phyloP scores from a whole-genome alignment of 2,888 invertebrate genomes.

The Sympetrum striolatum region DNA sequence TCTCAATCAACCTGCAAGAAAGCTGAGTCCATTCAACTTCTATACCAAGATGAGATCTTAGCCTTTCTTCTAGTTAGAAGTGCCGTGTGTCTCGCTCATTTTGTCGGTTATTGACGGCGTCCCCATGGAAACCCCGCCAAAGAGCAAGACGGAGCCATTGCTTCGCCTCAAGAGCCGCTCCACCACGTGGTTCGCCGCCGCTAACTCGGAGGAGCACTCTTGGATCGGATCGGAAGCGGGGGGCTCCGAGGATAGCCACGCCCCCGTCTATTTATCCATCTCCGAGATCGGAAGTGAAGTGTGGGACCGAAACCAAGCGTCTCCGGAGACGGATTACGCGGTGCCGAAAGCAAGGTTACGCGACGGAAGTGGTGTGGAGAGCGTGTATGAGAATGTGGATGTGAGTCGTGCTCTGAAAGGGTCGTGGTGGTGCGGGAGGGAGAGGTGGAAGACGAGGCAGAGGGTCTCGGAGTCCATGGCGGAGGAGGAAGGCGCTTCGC shows the following conservation, averaged over 20 bases:
- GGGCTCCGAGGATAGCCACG: not conserved
- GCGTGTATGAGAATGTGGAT: slow-evolving; percentile 32
- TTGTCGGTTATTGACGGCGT: not conserved
- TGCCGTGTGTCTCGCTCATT: not conserved
- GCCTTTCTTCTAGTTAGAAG: not conserved
- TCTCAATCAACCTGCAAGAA: not conserved
- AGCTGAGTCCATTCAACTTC: not conserved
- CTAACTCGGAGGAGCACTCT: slow-evolving; percentile 45
- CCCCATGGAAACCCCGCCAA: slow-evolving; percentile 28
- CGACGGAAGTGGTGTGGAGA: not conserved
- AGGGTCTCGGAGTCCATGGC: not conserved
- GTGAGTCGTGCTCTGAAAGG: not conserved
- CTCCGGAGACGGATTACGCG: not conserved
- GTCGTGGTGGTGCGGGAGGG: not conserved
- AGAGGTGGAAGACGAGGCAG: slow-evolving; percentile 31
- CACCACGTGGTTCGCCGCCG: slow-evolving; percentile 48
- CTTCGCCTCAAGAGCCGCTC: slow-evolving; percentile 47
- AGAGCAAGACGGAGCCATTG: slow-evolving; percentile 46
- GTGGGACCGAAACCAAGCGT: not conserved
- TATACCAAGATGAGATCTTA: not conserved
- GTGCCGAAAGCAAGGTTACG: slow-evolving; percentile 1
- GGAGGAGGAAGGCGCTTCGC: not conserved
- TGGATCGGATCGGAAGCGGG: not conserved
- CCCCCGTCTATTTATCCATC: not conserved
- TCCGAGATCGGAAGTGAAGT: not conserved